Conservation (phyloP, 2,888 invertebrate species). For the Melipona bicolor region DNA sequence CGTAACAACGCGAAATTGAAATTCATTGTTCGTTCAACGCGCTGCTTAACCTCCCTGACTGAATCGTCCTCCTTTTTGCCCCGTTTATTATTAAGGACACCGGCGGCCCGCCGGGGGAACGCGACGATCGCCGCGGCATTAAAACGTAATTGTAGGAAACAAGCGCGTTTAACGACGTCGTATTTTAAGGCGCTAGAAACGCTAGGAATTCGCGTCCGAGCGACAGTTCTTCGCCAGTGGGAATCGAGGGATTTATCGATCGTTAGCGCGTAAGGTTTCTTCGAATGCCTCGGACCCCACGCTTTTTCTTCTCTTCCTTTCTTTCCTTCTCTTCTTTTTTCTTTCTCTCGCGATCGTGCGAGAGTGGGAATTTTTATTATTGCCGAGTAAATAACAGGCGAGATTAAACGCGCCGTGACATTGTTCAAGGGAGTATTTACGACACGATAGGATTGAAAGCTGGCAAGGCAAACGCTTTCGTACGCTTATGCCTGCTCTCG, state of each 20-base stretch:
- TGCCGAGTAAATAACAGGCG: background rate
- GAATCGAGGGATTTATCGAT: constrained; percentile 22
- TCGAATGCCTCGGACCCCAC: background rate
- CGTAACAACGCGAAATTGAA: constrained; percentile 39
- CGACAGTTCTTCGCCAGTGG: constrained; percentile 5
- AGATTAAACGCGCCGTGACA: background rate
- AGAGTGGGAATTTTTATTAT: background rate
- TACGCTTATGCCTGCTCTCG: too few species aligned
- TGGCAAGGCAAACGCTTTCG: too few species aligned
- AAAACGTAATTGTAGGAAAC: constrained; percentile 25
- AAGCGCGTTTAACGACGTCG: constrained; percentile 29
- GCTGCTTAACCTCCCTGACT: constrained; percentile 15
- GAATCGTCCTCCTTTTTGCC: constrained; percentile 22
- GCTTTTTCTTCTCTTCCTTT: background rate
- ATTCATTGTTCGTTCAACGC: constrained; percentile 29
- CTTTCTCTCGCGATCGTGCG: background rate
- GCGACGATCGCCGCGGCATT: background rate
- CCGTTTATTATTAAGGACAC: constrained; percentile 17
- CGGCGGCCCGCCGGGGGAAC: background rate
- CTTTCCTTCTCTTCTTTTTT: background rate
- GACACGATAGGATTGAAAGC: background rate
- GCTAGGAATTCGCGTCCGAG: background rate
- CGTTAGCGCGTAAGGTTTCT: constrained; percentile 15
- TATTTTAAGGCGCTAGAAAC: constrained; percentile 17
- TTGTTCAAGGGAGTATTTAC: background rate